Conservation (phyloP, 1,140 invertebrate genomes). For the Drosophila neocordata region DNA sequence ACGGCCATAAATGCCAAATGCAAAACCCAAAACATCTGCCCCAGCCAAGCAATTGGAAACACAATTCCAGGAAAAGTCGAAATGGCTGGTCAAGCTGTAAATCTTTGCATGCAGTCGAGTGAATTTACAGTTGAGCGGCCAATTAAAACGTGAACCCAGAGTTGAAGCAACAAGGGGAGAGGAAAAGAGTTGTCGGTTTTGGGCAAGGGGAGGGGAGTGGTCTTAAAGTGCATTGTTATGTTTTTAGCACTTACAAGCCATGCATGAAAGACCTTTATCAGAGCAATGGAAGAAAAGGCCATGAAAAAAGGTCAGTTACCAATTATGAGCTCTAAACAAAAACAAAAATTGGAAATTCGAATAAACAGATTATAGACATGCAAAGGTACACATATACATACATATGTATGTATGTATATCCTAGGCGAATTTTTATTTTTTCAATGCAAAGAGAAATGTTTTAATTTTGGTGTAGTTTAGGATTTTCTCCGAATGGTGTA, state of each 20-base stretch:
- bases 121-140: conserved; percentile 62
- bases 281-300: conserved; percentile 26
- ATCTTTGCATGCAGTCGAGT: conserved; percentile 58
- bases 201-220: conserved; percentile 4
- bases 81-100: conserved; percentile 41
- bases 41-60: conserved; percentile 51
- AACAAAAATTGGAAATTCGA: not conserved
- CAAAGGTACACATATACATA: not conserved
- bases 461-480: not conserved
- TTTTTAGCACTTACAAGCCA: conserved; percentile 39
- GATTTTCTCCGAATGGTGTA: not conserved
- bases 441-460: not conserved
- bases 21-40: conserved; percentile 52
- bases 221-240: conserved; percentile 56
- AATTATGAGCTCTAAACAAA: not conserved
- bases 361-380: not conserved
- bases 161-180: no score
- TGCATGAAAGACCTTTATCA: conserved; percentile 18
- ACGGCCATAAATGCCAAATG: conserved; percentile 58
- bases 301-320: conserved; percentile 14
- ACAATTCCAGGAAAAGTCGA: conserved; percentile 12
- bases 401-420: not conserved
- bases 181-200: no score
- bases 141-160: conserved; percentile 36
- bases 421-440: not conserved